Evolutionary conservation across 1,140 invertebrate genomes (phyloP).

Genomic region (Berghia stephanieae): DNA sequence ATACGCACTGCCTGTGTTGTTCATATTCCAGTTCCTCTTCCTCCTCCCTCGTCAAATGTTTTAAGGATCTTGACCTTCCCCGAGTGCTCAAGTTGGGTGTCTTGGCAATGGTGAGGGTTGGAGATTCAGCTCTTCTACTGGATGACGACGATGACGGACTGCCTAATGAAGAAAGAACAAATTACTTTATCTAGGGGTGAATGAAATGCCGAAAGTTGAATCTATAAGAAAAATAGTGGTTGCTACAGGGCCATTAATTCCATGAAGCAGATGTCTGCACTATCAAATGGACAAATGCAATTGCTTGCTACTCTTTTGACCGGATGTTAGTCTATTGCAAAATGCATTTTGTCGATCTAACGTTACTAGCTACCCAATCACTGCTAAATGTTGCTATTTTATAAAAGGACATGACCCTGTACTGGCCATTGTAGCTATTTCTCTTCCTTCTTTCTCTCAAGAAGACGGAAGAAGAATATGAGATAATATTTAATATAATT

Average conservation of each 20-base stretch:
- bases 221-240: background rate
- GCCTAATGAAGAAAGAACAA: background rate
- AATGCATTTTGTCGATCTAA: too few species aligned
- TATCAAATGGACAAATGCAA: background rate
- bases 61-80: constrained; percentile 44
- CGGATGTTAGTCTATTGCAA: too few species aligned
- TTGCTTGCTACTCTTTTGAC: background rate
- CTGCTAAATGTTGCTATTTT: too few species aligned
- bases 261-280: background rate
- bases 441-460: too few species aligned
- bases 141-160: constrained; percentile 2
- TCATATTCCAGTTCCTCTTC: constrained; percentile 59
- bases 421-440: too few species aligned
- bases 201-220: too few species aligned
- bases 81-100: constrained; percentile 57
- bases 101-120: constrained; percentile 49
- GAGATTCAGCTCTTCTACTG: constrained; percentile 19
- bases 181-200: too few species aligned
- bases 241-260: background rate
- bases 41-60: constrained; percentile 49
- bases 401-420: too few species aligned
- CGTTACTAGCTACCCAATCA: too few species aligned
- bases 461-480: too few species aligned
- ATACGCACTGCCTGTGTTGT: constrained; percentile 58
- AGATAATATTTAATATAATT: too few species aligned